A percentile compares a stretch with the other conserved stretches of the same genome.
These are phyloP conservation scores for Schizotus pectinicornis DNA, from an alignment of 2,888 invertebrate species.

Conservation along the genomic window DNA sequence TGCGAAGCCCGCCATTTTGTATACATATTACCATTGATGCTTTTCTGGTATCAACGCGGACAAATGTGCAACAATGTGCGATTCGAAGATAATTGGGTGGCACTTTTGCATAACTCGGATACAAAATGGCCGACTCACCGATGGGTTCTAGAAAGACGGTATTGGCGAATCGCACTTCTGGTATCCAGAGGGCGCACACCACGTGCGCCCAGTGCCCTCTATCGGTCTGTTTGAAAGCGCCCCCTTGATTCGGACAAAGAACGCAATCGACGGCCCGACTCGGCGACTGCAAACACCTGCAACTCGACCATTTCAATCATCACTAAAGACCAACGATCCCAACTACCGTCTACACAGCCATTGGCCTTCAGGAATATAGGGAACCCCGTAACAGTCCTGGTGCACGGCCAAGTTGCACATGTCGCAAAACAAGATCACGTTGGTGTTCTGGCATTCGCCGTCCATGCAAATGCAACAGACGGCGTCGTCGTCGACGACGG, in stretches of 20 bases:
- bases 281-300: conserved; percentile 92
- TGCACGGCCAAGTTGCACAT: conserved; percentile 99
- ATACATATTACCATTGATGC: no score
- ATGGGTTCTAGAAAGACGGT: conserved; percentile 98
- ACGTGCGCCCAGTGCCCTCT: conserved; percentile 97
- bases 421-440: conserved; percentile 98
- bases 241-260: conserved; percentile 97
- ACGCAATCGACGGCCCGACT: conserved; percentile 95
- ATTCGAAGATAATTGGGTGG: no score
- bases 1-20: no score
- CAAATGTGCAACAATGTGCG: no score
- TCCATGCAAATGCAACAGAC: conserved; percentile 99
- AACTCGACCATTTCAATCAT: neutral
- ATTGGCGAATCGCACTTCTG: conserved; percentile 97
- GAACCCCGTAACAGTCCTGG: conserved; percentile 97
- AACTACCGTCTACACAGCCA: conserved; percentile 83
- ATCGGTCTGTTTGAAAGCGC: conserved; percentile 98
- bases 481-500: conserved; percentile 95
- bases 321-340: neutral
- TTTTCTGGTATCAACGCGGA: no score
- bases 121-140: conserved; percentile 66
- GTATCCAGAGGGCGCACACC: conserved; percentile 98
- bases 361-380: conserved; percentile 69
- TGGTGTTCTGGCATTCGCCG: conserved; percentile 98
- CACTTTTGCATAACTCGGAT: neutral